Base-by-base conservation (phyloP, 2,888 invertebrate genomes). In the Mycalesis mineus region DNA sequence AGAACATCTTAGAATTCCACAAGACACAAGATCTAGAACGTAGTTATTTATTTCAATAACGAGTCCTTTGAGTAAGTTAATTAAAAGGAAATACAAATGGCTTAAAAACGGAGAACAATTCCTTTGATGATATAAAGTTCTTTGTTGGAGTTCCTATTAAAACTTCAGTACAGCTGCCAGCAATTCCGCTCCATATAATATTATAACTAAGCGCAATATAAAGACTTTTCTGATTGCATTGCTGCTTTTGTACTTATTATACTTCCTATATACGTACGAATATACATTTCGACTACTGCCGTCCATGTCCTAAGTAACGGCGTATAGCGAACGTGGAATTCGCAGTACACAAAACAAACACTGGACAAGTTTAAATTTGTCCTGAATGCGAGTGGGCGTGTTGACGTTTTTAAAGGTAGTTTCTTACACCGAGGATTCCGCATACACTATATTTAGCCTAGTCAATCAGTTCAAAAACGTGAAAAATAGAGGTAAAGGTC, bases 131-230 rank as follows among this genome's bases (percentile, higher is more conserved):
- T 40, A 41, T 51, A 59, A 55, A 61, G 50, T 51, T 58, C 64
- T 67, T 67, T 69, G 65, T 68, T 62, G 57, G 58, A 59, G 63
- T 61, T 64, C 49, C 60, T 60, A 64, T 65, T 63, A 65, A 63
- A 64, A 65, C 56, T 66, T 63, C 55, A 58, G 56, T 64, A 61
- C 66, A 36, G 52, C 52, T 41, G 50, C 44, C n/a, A 56, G 41
- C 42, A 22, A 44, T 50, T 44, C 42, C 31, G 42, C 33, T 11
- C 17, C 6, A 52, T 44, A 42, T 41, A 42, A 36, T 44, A n/a
- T n/a, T n/a, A 53, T 42, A 49, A 37, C 39, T 51, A 11, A 51
- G 29, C 40, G 29, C 22, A 51, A 51, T 40, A 51, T 29, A 51
- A 51, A 39, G 51, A 29, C 15, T 41, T 40, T 40, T 51, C 51